Evolutionary conservation across 2,797 vertebrate genomes (phyloP).

Genomic region (Scolopax rusticola): DNA sequence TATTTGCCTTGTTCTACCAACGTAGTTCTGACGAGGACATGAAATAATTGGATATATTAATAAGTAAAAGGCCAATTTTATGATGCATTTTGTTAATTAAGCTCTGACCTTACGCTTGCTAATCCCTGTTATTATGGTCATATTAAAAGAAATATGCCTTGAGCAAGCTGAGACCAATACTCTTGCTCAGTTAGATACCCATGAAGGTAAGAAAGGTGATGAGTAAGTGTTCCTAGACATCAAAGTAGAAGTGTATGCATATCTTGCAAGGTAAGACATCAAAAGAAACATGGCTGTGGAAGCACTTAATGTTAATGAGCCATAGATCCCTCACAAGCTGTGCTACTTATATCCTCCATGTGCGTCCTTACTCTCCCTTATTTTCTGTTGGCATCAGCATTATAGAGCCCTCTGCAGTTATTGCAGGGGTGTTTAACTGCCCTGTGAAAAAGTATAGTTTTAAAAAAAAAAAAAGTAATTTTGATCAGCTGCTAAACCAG

Average conservation of each 20-base stretch:
- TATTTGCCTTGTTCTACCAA: not conserved
- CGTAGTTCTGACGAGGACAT: not conserved
- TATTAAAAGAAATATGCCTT: not conserved
- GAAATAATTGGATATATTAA: not conserved
- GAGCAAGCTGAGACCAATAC: not conserved
- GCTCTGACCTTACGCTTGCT: not conserved
- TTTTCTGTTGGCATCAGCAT: not conserved
- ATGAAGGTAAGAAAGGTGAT: not conserved
- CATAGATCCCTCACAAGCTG: not conserved
- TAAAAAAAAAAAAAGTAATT: not conserved
- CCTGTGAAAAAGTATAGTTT: not conserved
- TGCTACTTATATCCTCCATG: not conserved
- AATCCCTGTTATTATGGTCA: not conserved
- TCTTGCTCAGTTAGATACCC: not conserved
- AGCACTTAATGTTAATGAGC: not conserved
- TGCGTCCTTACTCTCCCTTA: not conserved
- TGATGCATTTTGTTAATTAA: not conserved
- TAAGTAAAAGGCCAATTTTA: not conserved
- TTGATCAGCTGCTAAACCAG: not conserved
- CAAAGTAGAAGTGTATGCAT: not conserved
- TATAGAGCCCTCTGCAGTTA: not conserved
- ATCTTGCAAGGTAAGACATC: slow-evolving; percentile 20
- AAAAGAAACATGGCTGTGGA: not conserved
- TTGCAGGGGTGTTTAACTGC: not conserved
- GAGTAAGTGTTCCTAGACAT: slow-evolving; percentile 13